Conservation (phyloP, 2,113 vertebrate genomes). For the Galeopterus variegatus region DNA sequence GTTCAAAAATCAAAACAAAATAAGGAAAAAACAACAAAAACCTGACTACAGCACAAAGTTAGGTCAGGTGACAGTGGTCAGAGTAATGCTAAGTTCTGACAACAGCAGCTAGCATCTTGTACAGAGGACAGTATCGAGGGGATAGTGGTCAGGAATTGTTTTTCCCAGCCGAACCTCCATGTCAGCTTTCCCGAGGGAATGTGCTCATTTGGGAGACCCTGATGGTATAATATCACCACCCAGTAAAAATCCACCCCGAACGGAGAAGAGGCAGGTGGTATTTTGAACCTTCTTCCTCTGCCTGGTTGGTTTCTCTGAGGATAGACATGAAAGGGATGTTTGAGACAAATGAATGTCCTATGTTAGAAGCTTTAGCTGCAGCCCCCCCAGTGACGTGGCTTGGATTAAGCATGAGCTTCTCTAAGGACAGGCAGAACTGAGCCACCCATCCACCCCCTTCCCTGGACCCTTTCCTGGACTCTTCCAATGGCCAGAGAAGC, state of each 20-base stretch:
- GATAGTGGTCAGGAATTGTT: neutral
- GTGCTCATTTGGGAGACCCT: rapidly evolving
- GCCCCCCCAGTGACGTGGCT: neutral
- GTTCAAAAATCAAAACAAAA: neutral
- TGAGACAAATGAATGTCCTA: neutral
- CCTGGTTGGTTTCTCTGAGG: neutral
- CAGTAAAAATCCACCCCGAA: neutral
- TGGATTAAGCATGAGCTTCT: rapidly evolving
- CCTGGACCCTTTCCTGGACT: neutral
- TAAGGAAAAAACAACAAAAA: neutral
- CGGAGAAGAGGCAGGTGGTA: neutral
- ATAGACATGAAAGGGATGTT: neutral
- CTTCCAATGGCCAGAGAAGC: neutral
- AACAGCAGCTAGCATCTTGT: neutral
- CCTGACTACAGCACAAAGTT: neutral
- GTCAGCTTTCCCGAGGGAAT: neutral
- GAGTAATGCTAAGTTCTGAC: neutral
- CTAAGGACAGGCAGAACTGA: neutral
- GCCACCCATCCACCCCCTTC: neutral
- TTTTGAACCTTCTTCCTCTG: neutral
- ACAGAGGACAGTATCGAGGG: neutral
- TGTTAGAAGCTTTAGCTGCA: neutral
- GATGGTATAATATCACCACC: neutral
- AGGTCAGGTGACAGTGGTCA: neutral
- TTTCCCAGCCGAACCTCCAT: neutral